Percentiles rank a stretch among this genome's conserved stretches.
Conservation (phyloP, 2,888 invertebrate species). For the Lasioglossum oenotherae region DNA sequence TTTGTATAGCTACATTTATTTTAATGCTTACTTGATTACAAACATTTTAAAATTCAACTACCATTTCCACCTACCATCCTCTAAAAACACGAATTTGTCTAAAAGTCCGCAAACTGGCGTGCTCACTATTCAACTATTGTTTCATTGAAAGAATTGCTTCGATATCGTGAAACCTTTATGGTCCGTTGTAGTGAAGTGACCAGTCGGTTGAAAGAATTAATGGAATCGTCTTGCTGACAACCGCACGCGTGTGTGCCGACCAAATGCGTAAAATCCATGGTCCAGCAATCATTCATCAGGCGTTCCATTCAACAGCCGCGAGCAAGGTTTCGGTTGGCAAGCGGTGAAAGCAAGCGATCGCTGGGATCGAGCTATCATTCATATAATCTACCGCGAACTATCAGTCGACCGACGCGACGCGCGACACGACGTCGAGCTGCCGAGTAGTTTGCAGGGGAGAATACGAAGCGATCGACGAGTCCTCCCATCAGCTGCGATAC, state of each 20-base stretch:
- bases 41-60: too few species aligned
- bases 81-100: too few species aligned
- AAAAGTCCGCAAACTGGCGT: too few species aligned
- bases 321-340: constrained; percentile 1
- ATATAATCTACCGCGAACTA: constrained; percentile 10
- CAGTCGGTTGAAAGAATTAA: neutral
- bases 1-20: too few species aligned
- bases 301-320: neutral
- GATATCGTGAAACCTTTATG: neutral
- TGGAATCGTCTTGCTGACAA: neutral
- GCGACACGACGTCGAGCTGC: constrained; percentile 15
- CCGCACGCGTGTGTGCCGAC: neutral
- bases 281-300: neutral
- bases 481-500: constrained; percentile 28
- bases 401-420: neutral
- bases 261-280: neutral
- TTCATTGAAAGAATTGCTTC: neutral
- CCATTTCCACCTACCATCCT: too few species aligned
- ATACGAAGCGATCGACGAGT: constrained; percentile 47
- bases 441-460: constrained; percentile 32
- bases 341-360: neutral
- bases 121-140: neutral
- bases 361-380: neutral
- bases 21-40: too few species aligned
- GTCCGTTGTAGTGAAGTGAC: neutral